These are phyloP conservation scores for Euschistus heros DNA, from an alignment of 1,140 invertebrate genomes.

Conservation along the genomic window DNA sequence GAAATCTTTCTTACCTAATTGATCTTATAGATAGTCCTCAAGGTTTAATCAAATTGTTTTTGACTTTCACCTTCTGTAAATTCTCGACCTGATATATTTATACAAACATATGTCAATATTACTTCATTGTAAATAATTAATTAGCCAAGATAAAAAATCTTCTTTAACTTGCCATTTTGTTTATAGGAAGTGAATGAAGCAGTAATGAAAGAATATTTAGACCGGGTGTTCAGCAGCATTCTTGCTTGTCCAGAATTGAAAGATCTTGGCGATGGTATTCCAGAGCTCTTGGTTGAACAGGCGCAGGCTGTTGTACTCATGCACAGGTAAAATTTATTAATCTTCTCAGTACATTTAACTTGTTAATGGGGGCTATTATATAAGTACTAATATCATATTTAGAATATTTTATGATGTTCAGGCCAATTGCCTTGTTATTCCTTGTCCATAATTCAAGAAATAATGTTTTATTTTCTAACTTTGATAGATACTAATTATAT, in stretches of 20 bases:
- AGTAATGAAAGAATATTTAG: constrained; percentile 81
- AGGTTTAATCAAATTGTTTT: too few species aligned
- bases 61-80: too few species aligned
- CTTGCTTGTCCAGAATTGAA: constrained; percentile 59
- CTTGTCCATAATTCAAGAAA: background rate
- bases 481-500: background rate
- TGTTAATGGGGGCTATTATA: background rate
- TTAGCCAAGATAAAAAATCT: constrained; percentile 2
- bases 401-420: background rate
- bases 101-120: too few species aligned
- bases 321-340: constrained; percentile 47
- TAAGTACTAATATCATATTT: background rate
- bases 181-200: constrained; percentile 70
- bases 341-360: background rate
- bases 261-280: constrained; percentile 63
- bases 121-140: too few species aligned
- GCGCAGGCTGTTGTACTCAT: constrained; percentile 79
- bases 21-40: too few species aligned
- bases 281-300: constrained; percentile 71
- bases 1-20: too few species aligned
- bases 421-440: background rate
- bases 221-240: constrained; percentile 73
- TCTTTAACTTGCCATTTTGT: background rate
- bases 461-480: constrained; percentile 8
- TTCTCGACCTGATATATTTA: too few species aligned